phyloP scores from a whole-genome alignment of 2,797 vertebrate species.

The Myoxocephalus aenaeus region DNA sequence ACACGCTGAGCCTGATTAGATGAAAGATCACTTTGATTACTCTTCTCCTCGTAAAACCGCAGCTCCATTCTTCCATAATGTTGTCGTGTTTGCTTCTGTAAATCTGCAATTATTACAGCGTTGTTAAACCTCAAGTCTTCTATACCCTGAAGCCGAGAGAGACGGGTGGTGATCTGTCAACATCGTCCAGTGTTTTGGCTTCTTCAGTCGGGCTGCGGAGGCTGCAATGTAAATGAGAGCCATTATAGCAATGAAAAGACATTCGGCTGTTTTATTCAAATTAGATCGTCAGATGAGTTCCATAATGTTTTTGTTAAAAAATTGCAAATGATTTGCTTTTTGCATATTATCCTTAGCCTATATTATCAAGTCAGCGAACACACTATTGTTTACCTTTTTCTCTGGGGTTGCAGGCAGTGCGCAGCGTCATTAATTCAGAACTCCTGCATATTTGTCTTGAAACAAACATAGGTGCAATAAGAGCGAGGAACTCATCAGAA shows the following conservation, averaged over 20 bases:
- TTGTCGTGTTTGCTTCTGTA: slow-evolving; percentile 21
- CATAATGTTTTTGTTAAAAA: slow-evolving; percentile 38
- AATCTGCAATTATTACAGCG: slow-evolving; percentile 22
- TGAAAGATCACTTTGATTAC: slow-evolving; percentile 11
- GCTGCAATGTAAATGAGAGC: slow-evolving; percentile 50
- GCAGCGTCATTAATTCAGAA: slow-evolving; percentile 60
- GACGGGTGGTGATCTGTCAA: slow-evolving; percentile 38
- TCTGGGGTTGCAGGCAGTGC: slow-evolving; percentile 33
- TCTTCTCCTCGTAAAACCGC: slow-evolving; percentile 6
- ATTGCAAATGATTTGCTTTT: slow-evolving; percentile 50
- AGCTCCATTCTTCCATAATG: slow-evolving; percentile 14
- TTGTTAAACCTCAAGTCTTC: slow-evolving; percentile 31
- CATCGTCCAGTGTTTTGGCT: slow-evolving; percentile 25
- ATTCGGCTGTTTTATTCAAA: slow-evolving; percentile 56
- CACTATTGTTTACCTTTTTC: slow-evolving; percentile 56
- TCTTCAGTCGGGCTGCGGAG: slow-evolving; percentile 4
- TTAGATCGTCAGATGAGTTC: slow-evolving; percentile 51
- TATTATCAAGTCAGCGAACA: slow-evolving; percentile 37
- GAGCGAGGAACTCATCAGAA: slow-evolving; percentile 44
- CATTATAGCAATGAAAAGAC: slow-evolving; percentile 46
- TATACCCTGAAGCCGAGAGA: slow-evolving; percentile 45
- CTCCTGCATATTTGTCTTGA: slow-evolving; percentile 48
- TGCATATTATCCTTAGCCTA: slow-evolving; percentile 36
- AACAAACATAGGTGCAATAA: slow-evolving; percentile 39
- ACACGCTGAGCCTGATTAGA: slow-evolving; percentile 17